Percentiles rank a stretch among this genome's conserved stretches.
phyloP scores from a whole-genome alignment of 1,140 invertebrate species.

The Ceratina calcarata region DNA sequence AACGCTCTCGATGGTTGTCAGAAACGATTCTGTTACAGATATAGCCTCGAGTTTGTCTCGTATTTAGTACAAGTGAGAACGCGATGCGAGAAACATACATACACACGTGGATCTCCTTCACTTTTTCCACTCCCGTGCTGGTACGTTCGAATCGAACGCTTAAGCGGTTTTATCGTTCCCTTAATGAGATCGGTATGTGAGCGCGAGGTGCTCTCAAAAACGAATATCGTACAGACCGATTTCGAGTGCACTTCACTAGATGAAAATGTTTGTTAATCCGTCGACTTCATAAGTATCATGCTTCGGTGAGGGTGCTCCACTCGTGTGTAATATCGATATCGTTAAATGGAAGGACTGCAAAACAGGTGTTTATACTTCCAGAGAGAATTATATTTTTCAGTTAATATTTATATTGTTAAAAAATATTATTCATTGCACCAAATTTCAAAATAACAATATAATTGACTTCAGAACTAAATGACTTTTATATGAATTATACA shows the following conservation, averaged over 20 bases:
- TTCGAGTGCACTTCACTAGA: slow-evolving; percentile 20
- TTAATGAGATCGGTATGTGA: slow-evolving; percentile 15
- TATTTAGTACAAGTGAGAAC: neutral
- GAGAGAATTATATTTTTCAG: neutral
- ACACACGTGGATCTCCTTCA: no score
- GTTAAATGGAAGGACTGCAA: slow-evolving; percentile 7
- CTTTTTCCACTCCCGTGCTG: neutral
- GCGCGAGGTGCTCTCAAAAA: slow-evolving; percentile 2
- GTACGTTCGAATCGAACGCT: slow-evolving; percentile 16
- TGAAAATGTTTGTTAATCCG: slow-evolving; percentile 44
- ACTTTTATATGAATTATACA: no score
- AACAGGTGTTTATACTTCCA: slow-evolving; percentile 1
- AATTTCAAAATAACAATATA: no score
- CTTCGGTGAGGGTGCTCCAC: neutral
- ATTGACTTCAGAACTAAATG: no score
- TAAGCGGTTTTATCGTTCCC: slow-evolving; percentile 24
- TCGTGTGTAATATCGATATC: slow-evolving; percentile 13
- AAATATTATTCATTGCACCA: no score
- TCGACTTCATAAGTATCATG: slow-evolving; percentile 23
- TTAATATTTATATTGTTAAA: neutral
- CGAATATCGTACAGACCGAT: slow-evolving; percentile 22
- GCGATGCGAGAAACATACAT: neutral
- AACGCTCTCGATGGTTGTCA: neutral
- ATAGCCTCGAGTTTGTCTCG: neutral
- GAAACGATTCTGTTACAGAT: neutral